These are phyloP conservation scores for Ranitomeya variabilis DNA, from an alignment of 2,113 vertebrate genomes.

Conservation along the genomic window DNA sequence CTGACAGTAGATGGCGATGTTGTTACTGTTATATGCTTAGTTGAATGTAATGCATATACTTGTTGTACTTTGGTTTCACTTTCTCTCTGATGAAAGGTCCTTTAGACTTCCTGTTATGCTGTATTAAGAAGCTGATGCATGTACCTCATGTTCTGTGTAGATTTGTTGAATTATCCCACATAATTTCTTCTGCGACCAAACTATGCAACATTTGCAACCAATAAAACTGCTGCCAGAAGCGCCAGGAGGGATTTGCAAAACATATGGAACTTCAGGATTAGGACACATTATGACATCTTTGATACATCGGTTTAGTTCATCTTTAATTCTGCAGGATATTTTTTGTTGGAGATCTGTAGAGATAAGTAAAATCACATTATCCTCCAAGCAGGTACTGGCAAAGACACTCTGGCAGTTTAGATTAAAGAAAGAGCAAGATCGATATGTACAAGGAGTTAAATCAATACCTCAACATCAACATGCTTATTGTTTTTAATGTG, in stretches of 20 bases:
- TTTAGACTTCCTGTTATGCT: too few species aligned
- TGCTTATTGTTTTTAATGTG: slow-evolving; percentile 47
- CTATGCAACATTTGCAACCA: not conserved
- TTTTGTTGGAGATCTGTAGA: not conserved
- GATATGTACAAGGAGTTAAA: slow-evolving; percentile 38
- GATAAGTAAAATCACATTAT: slow-evolving; percentile 20
- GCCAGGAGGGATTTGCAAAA: not conserved
- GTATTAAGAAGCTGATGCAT: too few species aligned
- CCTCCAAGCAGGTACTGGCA: not conserved
- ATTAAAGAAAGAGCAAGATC: slow-evolving; percentile 10
- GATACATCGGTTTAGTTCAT: not conserved
- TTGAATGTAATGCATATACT: too few species aligned
- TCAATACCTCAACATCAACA: slow-evolving; percentile 39
- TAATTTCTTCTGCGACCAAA: too few species aligned
- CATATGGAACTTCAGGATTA: not conserved
- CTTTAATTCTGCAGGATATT: not conserved
- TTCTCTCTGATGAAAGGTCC: too few species aligned
- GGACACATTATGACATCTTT: not conserved
- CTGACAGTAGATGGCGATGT: too few species aligned
- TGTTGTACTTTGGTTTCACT: too few species aligned
- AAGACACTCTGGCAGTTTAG: slow-evolving; percentile 24
- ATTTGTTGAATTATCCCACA: too few species aligned
- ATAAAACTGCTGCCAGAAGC: not conserved
- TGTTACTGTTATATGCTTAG: too few species aligned
- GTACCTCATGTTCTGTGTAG: too few species aligned